Evolutionary conservation across 2,113 vertebrate species (phyloP), one percentile per base, ranked within the genome.

Genomic region (Macrotus californicus): DNA sequence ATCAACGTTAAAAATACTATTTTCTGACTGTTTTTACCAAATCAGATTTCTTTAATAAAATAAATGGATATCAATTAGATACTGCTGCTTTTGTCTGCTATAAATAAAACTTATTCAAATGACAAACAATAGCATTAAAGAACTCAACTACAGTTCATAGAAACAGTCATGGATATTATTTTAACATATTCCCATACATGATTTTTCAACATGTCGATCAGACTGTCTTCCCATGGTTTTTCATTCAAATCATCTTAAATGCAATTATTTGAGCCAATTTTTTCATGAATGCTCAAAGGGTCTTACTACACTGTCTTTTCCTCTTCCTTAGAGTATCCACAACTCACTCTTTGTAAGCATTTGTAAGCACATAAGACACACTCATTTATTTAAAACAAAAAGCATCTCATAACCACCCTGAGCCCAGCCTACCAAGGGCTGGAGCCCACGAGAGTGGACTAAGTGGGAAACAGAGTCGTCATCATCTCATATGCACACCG

Each of bases 21-120:
- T 98, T 98, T 98, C 96, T 97, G 94, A 96, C 95, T 98, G 98
- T 97, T 98, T 97, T 97, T 96, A 98, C 96, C 29, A 98, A 98
- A 98, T 98, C 83, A 90, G 79, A 97, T 97, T 97, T 98, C 96
- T 97, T 98, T 98, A 98, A 98, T 98, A 98, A 96, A 98, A 98
- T 97, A 97, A 98, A 96, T 97, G 97, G 50, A 50, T 97, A 97
- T 88, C 93, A 98, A 97, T 98, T 98, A 85, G 96, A 97, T 70
- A 88, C 93, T 96, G 56, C 79, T 95, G 84, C 48, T 97, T 98
- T 96, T 98, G 84, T 83, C 93, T 13, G 83, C 84, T 98, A 96
- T 97, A 98, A 98, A 97, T 97, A 98, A 87, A 94, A 87, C 77
- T 83, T 97, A 98, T 41, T 96, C 83, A 95, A 97, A 95, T 73